Evolutionary conservation across 2,113 vertebrate species (phyloP).

Genomic region (Beaufortia kweichowensis): DNA sequence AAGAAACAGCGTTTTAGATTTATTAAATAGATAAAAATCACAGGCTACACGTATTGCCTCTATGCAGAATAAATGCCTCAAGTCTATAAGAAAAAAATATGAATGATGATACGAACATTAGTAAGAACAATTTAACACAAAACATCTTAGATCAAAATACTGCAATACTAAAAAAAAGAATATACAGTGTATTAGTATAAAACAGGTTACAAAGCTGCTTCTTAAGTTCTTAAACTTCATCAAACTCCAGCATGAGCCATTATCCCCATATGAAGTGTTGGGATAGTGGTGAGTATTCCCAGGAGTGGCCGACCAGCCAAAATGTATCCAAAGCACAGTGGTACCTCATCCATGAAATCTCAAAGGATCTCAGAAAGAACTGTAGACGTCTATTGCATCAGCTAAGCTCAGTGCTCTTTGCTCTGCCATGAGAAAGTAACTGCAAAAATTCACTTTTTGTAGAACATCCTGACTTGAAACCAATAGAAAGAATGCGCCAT

Average conservation of each 20-base stretch:
- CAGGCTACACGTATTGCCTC: too few species aligned
- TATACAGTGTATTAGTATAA: not conserved
- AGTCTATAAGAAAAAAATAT: too few species aligned
- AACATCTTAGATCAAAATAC: not conserved
- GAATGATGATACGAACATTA: too few species aligned
- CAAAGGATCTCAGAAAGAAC: slow-evolving; percentile 1
- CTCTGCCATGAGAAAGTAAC: not conserved
- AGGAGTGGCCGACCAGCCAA: not conserved
- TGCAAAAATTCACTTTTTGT: not conserved
- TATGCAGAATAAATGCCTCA: too few species aligned
- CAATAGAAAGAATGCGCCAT: too few species aligned
- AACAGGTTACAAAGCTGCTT: slow-evolving; percentile 33
- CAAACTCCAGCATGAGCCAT: not conserved
- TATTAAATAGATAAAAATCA: too few species aligned
- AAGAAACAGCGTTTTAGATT: too few species aligned
- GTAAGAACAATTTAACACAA: too few species aligned
- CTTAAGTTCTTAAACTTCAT: not conserved
- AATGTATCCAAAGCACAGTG: not conserved
- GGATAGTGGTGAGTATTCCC: not conserved
- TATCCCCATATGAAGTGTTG: not conserved
- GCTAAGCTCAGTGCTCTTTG: not conserved
- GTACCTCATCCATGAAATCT: not conserved
- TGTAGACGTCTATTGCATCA: slow-evolving; percentile 3
- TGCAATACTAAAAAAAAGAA: not conserved
- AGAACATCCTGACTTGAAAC: not conserved